phyloP scores from a whole-genome alignment of 2,888 invertebrate species.

The Stenodera caucasica region DNA sequence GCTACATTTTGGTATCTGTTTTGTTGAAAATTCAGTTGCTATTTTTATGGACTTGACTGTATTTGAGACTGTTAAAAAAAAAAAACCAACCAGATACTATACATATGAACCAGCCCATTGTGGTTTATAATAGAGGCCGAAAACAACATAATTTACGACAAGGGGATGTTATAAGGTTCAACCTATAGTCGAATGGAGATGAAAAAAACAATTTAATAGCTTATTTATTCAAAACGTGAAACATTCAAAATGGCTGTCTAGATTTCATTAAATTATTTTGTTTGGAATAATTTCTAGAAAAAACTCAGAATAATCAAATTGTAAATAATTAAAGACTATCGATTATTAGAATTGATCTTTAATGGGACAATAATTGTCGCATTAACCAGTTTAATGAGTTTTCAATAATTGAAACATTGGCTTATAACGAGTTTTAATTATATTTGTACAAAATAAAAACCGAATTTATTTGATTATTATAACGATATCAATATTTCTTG shows the following conservation, averaged over 20 bases:
- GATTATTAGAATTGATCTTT: not conserved
- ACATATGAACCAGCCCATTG: slow-evolving; percentile 32
- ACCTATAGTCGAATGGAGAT: slow-evolving; percentile 44
- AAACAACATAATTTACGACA: slow-evolving; percentile 57
- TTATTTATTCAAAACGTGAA: slow-evolving; percentile 59
- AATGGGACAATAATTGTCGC: not conserved
- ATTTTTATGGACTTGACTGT: slow-evolving; percentile 31
- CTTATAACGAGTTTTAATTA: not conserved
- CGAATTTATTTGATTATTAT: no score
- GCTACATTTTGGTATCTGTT: no score
- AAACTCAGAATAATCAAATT: no score
- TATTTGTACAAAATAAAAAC: no score
- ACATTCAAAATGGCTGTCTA: slow-evolving; percentile 58
- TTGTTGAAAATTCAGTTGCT: slow-evolving; percentile 30
- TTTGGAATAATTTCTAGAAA: no score
- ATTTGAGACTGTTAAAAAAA: slow-evolving; percentile 20
- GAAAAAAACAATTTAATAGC: slow-evolving; percentile 55
- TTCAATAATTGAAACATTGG: slow-evolving; percentile 4
- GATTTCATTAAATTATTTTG: no score
- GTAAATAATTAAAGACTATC: not conserved
- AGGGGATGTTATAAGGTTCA: slow-evolving; percentile 51
- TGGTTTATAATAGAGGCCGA: slow-evolving; percentile 43
- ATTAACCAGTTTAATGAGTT: not conserved
- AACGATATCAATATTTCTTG: no score
- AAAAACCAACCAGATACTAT: slow-evolving; percentile 31